A percentile compares a stretch with the other conserved stretches of the same genome.
phyloP scores from a whole-genome alignment of 2,797 vertebrate genomes.

The Syngnathus acus region DNA sequence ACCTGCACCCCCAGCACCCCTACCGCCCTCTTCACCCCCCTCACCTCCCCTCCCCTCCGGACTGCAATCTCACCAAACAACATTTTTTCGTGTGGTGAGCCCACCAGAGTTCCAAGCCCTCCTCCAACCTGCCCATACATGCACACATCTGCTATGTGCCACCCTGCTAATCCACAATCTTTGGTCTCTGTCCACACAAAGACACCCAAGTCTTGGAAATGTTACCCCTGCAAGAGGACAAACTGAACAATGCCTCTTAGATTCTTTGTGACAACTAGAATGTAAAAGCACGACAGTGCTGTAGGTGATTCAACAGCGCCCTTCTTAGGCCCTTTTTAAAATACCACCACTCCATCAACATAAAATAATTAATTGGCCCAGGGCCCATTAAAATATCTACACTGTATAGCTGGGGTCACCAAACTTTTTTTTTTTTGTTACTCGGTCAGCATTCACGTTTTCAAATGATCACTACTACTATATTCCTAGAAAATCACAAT shows the following conservation, averaged over 20 bases:
- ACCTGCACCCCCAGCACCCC: not conserved
- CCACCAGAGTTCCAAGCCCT: conserved; percentile 70
- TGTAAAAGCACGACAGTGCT: not conserved
- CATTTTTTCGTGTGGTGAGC: conserved; percentile 70
- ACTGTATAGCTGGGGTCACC: no score
- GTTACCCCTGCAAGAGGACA: not conserved
- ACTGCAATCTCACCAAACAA: conserved; percentile 72
- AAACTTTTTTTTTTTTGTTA: no score
- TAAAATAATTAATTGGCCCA: no score
- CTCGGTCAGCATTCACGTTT: no score
- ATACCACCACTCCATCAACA: not conserved
- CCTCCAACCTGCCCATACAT: conserved; percentile 67
- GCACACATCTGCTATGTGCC: conserved; percentile 58
- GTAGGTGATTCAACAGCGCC: conserved; percentile 36
- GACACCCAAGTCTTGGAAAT: not conserved
- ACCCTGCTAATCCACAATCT: conserved; percentile 56
- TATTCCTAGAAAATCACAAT: no score
- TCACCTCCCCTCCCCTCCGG: conserved; percentile 21
- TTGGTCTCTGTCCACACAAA: conserved; percentile 65
- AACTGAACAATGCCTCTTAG: no score
- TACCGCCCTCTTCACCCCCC: conserved; percentile 10
- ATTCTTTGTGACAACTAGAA: not conserved
- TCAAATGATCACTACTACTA: no score
- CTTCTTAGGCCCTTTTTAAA: conserved; percentile 14
- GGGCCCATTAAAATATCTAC: no score